Evolutionary conservation across 2,113 vertebrate genomes (phyloP), one percentile per base, ranked within the genome.

Genomic region (Actenoides hombroni): DNA sequence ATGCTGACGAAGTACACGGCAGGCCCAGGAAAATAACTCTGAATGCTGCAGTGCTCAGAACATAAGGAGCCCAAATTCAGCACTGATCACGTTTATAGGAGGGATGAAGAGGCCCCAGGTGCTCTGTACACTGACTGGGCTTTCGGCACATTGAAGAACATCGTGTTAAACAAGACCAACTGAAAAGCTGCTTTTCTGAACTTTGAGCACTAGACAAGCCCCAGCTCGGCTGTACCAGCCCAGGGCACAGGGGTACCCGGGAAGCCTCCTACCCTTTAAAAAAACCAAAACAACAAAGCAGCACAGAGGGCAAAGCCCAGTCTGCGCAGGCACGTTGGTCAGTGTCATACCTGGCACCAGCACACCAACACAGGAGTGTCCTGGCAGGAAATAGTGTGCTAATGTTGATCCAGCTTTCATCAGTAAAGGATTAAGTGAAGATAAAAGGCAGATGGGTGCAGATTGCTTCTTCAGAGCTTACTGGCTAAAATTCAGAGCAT

Each of bases 1-100:
- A 4, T 16, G 0, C 11, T 6, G 33, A 28, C 16, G 26, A 3
- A 13, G 25, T 5, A 5, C 57, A 2, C 16, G 1, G 23, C 6
- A 8, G 49, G 81, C 35, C 18, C 35, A 16, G 49, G 84, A 86
- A 31, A 13, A 2, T 0, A 0, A 5, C 9, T n/a, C 29, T 26
- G 2, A 3, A 1, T 9, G 29, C 88, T 17, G 46, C 51, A 25
- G 37, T 9, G 26, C 70, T 78, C 15, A 11, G 56, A 40, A 79
- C 31, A 37, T 1, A 40, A 25, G 33, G 26, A n/a, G 12, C 46
- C 31, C 48, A 8, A 8, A 19, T 33, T 35, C 29, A 39, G 54
- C 60, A 51, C 0, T 2, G 29, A 17, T 0, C 3, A 18, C 15
- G 2, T 2, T 14, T 29, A 4, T 3, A 19, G 53, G 29, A 8